phyloP scores from a whole-genome alignment of 2,888 invertebrate species.

The Tachina grossa region DNA sequence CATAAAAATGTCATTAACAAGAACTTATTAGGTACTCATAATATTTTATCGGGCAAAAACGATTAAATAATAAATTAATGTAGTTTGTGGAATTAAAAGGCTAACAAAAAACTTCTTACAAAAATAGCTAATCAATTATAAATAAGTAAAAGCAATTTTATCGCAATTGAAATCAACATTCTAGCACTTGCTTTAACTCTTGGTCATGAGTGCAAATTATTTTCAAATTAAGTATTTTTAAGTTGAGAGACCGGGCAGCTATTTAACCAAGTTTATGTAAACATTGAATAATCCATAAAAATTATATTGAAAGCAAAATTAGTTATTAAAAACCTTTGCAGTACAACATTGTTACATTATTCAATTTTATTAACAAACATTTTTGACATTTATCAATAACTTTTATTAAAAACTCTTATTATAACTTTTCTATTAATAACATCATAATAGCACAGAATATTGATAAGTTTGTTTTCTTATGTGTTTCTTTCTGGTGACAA shows the following conservation, averaged over 20 bases:
- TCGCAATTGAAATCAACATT: neutral
- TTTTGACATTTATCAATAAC: too few relatives aligned
- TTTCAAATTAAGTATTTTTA: neutral
- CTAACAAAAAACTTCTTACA: neutral
- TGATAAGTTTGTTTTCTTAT: neutral
- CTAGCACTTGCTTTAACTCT: neutral
- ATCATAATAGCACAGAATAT: neutral
- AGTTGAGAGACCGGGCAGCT: neutral
- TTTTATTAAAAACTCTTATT: neutral
- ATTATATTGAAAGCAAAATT: neutral
- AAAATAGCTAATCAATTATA: neutral
- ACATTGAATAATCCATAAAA: too few relatives aligned
- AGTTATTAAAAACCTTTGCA: neutral
- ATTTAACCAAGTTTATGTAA: neutral
- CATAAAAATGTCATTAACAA: neutral
- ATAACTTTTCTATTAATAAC: neutral
- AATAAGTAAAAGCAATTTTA: constrained; percentile 6
- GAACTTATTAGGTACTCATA: neutral
- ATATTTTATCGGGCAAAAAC: neutral
- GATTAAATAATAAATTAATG: neutral
- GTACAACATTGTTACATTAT: neutral
- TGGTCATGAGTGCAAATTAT: neutral
- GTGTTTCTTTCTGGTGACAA: neutral
- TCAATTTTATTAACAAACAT: neutral
- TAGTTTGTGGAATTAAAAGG: constrained; percentile 9